Evolutionary conservation across 2,888 invertebrate species (phyloP).

Genomic region (Noctua fimbriata): DNA sequence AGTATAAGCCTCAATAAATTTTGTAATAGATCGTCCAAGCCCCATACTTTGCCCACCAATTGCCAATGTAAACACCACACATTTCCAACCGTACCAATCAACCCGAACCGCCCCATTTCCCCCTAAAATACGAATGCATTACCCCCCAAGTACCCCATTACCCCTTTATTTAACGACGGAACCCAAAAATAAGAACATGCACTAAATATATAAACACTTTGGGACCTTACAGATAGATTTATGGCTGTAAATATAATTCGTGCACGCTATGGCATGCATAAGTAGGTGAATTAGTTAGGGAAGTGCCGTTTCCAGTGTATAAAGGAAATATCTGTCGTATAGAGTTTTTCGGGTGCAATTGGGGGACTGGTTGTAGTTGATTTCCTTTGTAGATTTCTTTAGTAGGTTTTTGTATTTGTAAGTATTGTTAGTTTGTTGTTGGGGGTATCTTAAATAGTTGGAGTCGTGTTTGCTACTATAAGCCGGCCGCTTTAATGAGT

Average conservation of each 20-base stretch:
- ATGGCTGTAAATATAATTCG: slow-evolving; percentile 77
- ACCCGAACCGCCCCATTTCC: slow-evolving; percentile 35
- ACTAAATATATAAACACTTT: slow-evolving; percentile 74
- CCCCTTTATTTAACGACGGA: slow-evolving; percentile 67
- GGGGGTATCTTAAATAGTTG: not conserved
- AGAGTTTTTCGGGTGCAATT: slow-evolving; percentile 57
- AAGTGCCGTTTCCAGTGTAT: slow-evolving; percentile 68
- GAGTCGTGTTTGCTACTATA: too few species aligned
- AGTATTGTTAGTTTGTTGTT: slow-evolving; percentile 4
- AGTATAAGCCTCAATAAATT: slow-evolving; percentile 16
- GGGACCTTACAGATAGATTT: slow-evolving; percentile 75
- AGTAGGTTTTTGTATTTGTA: slow-evolving; percentile 31
- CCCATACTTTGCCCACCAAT: slow-evolving; percentile 26
- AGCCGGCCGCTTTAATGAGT: too few species aligned
- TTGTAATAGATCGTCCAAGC: slow-evolving; percentile 16
- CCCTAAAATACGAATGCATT: slow-evolving; percentile 64
- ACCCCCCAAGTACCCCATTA: slow-evolving; percentile 62
- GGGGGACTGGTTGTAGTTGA: slow-evolving; percentile 33
- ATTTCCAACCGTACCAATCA: slow-evolving; percentile 54
- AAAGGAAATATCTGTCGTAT: slow-evolving; percentile 71
- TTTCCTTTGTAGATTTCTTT: slow-evolving; percentile 40
- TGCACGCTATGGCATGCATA: slow-evolving; percentile 74
- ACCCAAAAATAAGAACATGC: slow-evolving; percentile 67
- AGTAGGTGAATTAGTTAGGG: slow-evolving; percentile 79
- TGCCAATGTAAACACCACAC: slow-evolving; percentile 21